Evolutionary conservation across 2,888 invertebrate species (phyloP).

Genomic region (Drymonia ruficornis): DNA sequence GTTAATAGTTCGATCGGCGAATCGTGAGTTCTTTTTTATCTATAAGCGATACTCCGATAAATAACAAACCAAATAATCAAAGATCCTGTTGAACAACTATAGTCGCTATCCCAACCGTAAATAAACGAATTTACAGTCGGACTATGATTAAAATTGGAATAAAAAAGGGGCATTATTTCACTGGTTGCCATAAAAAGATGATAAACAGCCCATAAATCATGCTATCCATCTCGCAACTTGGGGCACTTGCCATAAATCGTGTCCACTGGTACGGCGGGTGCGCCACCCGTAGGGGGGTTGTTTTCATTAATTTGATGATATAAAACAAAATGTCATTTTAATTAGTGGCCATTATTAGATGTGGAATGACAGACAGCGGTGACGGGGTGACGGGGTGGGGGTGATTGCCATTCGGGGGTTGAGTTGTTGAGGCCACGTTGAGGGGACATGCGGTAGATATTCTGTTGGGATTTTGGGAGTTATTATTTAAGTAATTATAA

Average conservation of each 20-base stretch:
- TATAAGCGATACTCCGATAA: constrained; percentile 27
- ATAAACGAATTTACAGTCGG: constrained; percentile 43
- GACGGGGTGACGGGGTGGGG: constrained; percentile 33
- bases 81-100: constrained; percentile 33
- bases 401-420: constrained; percentile 54
- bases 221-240: constrained; percentile 57
- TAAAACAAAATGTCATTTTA: constrained; percentile 74
- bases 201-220: constrained; percentile 67
- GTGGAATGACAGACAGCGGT: constrained; percentile 61
- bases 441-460: constrained; percentile 23
- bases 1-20: neutral
- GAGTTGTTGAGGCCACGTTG: constrained; percentile 30
- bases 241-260: constrained; percentile 47
- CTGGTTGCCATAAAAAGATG: constrained; percentile 61
- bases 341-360: constrained; percentile 68
- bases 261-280: constrained; percentile 37
- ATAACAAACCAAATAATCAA: constrained; percentile 37
- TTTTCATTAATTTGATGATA: constrained; percentile 70
- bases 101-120: constrained; percentile 32
- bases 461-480: neutral
- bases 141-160: constrained; percentile 47
- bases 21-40: constrained; percentile 26
- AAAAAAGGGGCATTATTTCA: constrained; percentile 50
- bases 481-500: too few species aligned
- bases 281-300: constrained; percentile 40